Conservation (phyloP, 2,113 vertebrate genomes). For the Tetraodon nigroviridis region DNA sequence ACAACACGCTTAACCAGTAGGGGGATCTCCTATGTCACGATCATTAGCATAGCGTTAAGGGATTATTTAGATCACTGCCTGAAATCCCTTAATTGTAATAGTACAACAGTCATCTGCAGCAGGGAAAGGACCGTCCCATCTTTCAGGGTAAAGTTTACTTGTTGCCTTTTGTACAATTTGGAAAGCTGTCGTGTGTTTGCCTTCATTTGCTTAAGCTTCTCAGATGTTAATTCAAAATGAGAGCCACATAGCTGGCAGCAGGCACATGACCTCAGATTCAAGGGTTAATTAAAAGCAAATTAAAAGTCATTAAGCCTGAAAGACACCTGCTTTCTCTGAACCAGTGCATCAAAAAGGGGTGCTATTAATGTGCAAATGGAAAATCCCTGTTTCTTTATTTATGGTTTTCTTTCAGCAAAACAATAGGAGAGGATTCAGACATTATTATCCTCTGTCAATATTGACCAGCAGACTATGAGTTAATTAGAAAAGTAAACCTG, state of each 20-base stretch:
- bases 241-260: constrained; percentile 27
- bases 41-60: constrained; percentile 62
- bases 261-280: constrained; percentile 56
- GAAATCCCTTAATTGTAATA: constrained; percentile 75
- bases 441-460: constrained; percentile 73
- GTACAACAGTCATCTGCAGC: constrained; percentile 54
- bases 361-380: constrained; percentile 71
- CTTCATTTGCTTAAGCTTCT: constrained; percentile 24
- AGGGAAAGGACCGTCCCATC: constrained; percentile 36
- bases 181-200: constrained; percentile 8
- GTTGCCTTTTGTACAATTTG: constrained; percentile 38
- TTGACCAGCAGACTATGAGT: constrained; percentile 59
- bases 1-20: constrained; percentile 61
- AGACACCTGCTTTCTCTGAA: constrained; percentile 71
- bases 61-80: constrained; percentile 70
- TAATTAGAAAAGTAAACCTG: constrained; percentile 71
- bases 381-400: constrained; percentile 56
- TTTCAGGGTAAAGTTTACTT: constrained; percentile 53
- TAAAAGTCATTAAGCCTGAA: constrained; percentile 68
- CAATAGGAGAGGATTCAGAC: constrained; percentile 58
- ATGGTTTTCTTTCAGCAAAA: constrained; percentile 55
- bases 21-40: constrained; percentile 36
- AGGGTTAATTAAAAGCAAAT: constrained; percentile 79
- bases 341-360: constrained; percentile 52
- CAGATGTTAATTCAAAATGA: constrained; percentile 49